Evolutionary conservation across 2,113 vertebrate genomes (phyloP).

Genomic region (Rhipidura dahli): DNA sequence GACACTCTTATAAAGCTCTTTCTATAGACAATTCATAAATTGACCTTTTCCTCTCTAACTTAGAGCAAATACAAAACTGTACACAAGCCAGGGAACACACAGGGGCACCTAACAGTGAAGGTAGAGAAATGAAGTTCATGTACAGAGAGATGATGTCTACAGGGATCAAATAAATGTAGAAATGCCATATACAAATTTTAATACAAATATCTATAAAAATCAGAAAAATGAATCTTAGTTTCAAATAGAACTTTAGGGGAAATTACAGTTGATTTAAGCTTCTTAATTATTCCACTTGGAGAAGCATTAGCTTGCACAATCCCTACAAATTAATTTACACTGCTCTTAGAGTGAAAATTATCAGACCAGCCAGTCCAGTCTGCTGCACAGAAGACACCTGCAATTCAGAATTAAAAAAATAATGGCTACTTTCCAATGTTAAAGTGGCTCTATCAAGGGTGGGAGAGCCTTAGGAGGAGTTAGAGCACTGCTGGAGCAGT

Average conservation of each 20-base stretch:
- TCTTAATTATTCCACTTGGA: not conserved
- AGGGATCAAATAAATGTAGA: not conserved
- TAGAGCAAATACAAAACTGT: constrained; percentile 30
- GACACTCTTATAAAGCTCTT: not conserved
- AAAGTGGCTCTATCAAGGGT: not conserved
- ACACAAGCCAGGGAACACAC: not conserved
- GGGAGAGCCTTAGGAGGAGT: constrained; percentile 74
- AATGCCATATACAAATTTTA: constrained; percentile 49
- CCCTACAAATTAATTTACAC: not conserved
- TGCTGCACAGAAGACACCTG: not conserved
- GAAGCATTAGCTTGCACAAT: not conserved
- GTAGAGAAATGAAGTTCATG: not conserved
- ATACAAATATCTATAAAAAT: constrained; percentile 22
- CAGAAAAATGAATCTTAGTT: constrained; percentile 20
- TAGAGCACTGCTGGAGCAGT: constrained; percentile 88
- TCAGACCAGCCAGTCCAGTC: not conserved
- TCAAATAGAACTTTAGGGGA: not conserved
- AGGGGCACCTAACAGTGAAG: not conserved
- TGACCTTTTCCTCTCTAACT: not conserved
- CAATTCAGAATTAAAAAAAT: constrained; percentile 16
- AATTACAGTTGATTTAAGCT: not conserved
- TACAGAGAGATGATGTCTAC: not conserved
- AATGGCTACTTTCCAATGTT: constrained; percentile 47
- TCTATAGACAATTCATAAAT: not conserved
- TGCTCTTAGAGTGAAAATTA: not conserved